Percentiles rank a stretch among this genome's conserved stretches.
phyloP scores from a whole-genome alignment of 2,797 vertebrate species.

The Acrossocheilus wenchowensis region DNA sequence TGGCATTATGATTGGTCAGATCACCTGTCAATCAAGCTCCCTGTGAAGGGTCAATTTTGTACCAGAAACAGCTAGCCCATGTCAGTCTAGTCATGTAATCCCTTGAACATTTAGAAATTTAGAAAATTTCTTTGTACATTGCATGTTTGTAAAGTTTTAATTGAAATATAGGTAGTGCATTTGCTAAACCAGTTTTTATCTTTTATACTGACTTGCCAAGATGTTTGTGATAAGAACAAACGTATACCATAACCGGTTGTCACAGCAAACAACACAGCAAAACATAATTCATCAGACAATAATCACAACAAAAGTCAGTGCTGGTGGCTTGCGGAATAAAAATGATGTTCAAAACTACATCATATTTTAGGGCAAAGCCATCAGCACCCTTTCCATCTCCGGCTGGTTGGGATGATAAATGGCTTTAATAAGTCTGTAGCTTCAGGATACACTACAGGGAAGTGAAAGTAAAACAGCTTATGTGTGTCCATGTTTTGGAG shows the following conservation, averaged over 20 bases:
- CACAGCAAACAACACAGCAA: constrained; percentile 6
- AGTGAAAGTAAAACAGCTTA: constrained; percentile 71
- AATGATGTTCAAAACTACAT: constrained; percentile 53
- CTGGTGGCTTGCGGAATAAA: constrained; percentile 43
- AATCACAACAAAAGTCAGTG: constrained; percentile 50
- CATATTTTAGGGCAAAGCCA: constrained; percentile 54
- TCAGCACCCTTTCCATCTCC: constrained; percentile 53
- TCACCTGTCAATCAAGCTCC: not conserved
- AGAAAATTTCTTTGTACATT: not conserved
- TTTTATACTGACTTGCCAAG: not conserved
- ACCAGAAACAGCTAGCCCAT: not conserved
- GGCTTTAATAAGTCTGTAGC: constrained; percentile 74
- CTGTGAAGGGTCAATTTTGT: not conserved
- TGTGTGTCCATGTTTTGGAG: constrained; percentile 64
- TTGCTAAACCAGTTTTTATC: not conserved
- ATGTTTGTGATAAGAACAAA: constrained; percentile 11
- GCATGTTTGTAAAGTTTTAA: not conserved
- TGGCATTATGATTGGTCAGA: not conserved
- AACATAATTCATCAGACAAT: constrained; percentile 44
- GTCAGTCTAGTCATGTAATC: not conserved
- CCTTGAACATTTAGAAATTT: not conserved
- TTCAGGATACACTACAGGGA: constrained; percentile 66
- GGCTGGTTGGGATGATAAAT: constrained; percentile 69
- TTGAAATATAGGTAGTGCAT: not conserved
- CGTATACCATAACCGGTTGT: not conserved